These are phyloP conservation scores for Drosophila grimshawi DNA, from an alignment of 1,140 invertebrate species.

Conservation along the genomic window DNA sequence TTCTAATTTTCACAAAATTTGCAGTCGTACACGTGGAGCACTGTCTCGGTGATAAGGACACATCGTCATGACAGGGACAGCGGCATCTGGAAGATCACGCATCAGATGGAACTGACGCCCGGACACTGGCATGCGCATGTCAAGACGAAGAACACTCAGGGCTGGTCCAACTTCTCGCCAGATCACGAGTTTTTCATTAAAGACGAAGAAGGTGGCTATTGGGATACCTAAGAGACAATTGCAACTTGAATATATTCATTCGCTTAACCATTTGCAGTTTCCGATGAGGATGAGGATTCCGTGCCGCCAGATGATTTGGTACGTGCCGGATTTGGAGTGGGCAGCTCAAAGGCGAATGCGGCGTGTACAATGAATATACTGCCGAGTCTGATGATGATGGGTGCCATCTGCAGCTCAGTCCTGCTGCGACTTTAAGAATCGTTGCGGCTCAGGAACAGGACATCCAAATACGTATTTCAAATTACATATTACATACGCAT, in stretches of 20 bases:
- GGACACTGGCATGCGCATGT: conserved; percentile 79
- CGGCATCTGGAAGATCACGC: conserved; percentile 80
- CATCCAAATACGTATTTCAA: too few species aligned
- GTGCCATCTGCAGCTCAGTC: conserved; percentile 13
- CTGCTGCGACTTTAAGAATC: conserved; percentile 57
- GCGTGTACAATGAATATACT: conserved; percentile 21
- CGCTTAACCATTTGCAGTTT: conserved; percentile 12
- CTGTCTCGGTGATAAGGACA: conserved; percentile 72
- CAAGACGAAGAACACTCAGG: conserved; percentile 76
- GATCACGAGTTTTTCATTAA: conserved; percentile 64
- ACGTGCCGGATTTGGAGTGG: conserved; percentile 54
- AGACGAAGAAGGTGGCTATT: conserved; percentile 47
- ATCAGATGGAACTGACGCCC: conserved; percentile 72
- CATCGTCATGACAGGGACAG: conserved; percentile 68
- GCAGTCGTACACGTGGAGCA: conserved; percentile 79
- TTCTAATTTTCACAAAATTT: not conserved
- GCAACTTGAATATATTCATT: not conserved
- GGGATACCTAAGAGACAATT: not conserved
- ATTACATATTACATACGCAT: conserved; percentile 47
- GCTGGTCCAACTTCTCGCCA: conserved; percentile 80
- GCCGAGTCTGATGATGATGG: conserved; percentile 11
- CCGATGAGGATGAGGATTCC: conserved; percentile 23
- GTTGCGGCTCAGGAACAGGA: not conserved
- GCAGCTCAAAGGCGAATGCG: not conserved
- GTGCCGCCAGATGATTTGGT: conserved; percentile 64